A percentile compares a stretch with the other conserved stretches of the same genome.
These are phyloP conservation scores for Oreochromis tanganicae DNA, from an alignment of 2,113 vertebrate species.

Conservation along the genomic window DNA sequence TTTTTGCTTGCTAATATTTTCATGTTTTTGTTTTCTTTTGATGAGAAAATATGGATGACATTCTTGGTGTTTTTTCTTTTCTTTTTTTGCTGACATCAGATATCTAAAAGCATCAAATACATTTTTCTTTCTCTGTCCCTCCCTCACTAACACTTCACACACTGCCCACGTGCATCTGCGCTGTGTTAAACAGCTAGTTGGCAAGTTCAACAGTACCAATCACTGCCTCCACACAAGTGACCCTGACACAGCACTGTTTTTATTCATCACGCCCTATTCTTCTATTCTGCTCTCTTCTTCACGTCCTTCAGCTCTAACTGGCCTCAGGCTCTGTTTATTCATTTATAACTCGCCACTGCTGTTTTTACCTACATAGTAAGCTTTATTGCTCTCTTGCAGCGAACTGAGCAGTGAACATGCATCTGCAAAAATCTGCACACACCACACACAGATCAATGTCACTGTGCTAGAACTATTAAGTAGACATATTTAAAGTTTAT, in stretches of 20 bases:
- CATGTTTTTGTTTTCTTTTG: background rate
- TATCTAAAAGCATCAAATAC: background rate
- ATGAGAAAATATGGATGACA: background rate
- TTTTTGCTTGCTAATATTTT: background rate
- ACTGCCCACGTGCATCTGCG: slow-evolving; percentile 4
- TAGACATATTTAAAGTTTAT: background rate
- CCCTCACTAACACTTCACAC: background rate
- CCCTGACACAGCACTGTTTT: slow-evolving; percentile 23
- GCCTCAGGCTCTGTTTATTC: slow-evolving; percentile 18
- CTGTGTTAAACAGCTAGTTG: background rate
- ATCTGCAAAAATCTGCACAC: background rate
- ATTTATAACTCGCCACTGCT: slow-evolving; percentile 11
- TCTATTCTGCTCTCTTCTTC: background rate
- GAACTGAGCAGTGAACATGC: background rate
- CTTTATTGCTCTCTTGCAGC: background rate
- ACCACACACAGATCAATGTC: background rate
- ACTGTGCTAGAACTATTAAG: background rate
- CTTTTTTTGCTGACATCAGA: background rate
- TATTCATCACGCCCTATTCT: slow-evolving; percentile 25
- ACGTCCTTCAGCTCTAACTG: background rate
- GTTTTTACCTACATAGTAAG: background rate
- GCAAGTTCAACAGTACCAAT: slow-evolving; percentile 28
- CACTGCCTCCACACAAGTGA: slow-evolving; percentile 27
- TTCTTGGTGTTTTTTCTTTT: background rate
- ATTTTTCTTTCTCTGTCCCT: background rate